Base-by-base conservation (phyloP, 1,140 invertebrate genomes). In the Chrysopa pallens region DNA sequence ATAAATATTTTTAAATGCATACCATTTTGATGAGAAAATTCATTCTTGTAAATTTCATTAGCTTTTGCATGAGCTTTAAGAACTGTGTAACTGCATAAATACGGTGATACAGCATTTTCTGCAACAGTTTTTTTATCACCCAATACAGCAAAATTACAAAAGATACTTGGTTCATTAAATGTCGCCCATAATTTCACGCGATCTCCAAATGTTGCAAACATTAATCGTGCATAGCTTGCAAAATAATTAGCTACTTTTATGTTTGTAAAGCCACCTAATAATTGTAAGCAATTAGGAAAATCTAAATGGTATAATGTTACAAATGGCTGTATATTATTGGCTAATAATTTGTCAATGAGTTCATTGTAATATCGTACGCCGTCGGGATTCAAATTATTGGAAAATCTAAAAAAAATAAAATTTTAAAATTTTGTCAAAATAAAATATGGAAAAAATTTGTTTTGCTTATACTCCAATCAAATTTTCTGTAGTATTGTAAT, bases 351-450 rank as follows among this genome's bases (percentile, higher is more conserved):
- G 51, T 76, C 58, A 12, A 80, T 69, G 0, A 81, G 53, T 23
- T 69, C 65, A 43, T 73, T 69, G 55, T 80, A 80, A 51, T 78
- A 79, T 4, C 64, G 54, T 4, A 75, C 49, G 8, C 76, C 77
- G 42, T 68, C 65, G 27, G 64, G 57, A 52, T 78, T 79, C 1
- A 78, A 51, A 12, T 61, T 46, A 48, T 69, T 63, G 4, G 57
- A 50, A 28, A 41, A 50, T 23, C 56, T 54, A 9, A 15, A 23
- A 23, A 23, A 23, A n/a, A n/a, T n/a, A n/a, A n/a, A n/a, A n/a
- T n/a, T n/a, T n/a, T n/a, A n/a, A n/a, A n/a, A n/a, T n/a, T n/a
- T n/a, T n/a, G n/a, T n/a, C n/a, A n/a, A n/a, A n/a, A n/a, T n/a
- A n/a, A n/a, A n/a, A n/a, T n/a, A n/a, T n/a, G n/a, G n/a, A n/a